phyloP scores from a whole-genome alignment of 2,888 invertebrate genomes.

The Iselma pallidipennis region DNA sequence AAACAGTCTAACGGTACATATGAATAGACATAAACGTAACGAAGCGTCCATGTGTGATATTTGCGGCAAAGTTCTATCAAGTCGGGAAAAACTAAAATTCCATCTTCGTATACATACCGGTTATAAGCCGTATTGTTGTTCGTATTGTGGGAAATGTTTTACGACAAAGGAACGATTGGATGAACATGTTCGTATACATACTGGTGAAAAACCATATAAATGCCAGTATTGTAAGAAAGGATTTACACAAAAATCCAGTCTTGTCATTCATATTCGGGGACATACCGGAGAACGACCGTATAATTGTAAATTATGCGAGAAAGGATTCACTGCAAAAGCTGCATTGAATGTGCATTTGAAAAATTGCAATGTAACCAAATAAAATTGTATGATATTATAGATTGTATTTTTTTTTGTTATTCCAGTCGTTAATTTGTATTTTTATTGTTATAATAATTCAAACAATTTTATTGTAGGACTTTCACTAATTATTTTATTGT shows the following conservation, averaged over 20 bases:
- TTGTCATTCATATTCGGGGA: constrained; percentile 67
- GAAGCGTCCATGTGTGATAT: constrained; percentile 62
- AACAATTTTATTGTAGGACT: not conserved
- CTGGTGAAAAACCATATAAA: constrained; percentile 47
- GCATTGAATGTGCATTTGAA: constrained; percentile 66
- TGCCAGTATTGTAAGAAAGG: constrained; percentile 66
- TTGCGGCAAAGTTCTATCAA: constrained; percentile 62
- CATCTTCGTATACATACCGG: constrained; percentile 52
- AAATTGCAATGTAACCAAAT: too few relatives aligned
- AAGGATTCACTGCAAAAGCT: constrained; percentile 66
- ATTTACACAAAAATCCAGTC: constrained; percentile 66
- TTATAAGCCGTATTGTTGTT: constrained; percentile 51
- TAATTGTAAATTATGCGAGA: constrained; percentile 62
- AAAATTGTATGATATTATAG: too few relatives aligned
- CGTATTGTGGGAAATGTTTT: constrained; percentile 52
- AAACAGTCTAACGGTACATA: constrained; percentile 53
- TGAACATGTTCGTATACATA: constrained; percentile 51
- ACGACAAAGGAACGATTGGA: constrained; percentile 54
- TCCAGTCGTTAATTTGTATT: too few relatives aligned
- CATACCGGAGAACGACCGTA: constrained; percentile 67
- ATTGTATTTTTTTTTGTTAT: too few relatives aligned
- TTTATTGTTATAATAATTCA: too few relatives aligned
- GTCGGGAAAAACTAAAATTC: constrained; percentile 59
- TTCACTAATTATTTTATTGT: not conserved
- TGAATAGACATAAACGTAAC: constrained; percentile 59